These are phyloP conservation scores for Eurytoma californica DNA, from an alignment of 2,888 invertebrate species.

Conservation along the genomic window DNA sequence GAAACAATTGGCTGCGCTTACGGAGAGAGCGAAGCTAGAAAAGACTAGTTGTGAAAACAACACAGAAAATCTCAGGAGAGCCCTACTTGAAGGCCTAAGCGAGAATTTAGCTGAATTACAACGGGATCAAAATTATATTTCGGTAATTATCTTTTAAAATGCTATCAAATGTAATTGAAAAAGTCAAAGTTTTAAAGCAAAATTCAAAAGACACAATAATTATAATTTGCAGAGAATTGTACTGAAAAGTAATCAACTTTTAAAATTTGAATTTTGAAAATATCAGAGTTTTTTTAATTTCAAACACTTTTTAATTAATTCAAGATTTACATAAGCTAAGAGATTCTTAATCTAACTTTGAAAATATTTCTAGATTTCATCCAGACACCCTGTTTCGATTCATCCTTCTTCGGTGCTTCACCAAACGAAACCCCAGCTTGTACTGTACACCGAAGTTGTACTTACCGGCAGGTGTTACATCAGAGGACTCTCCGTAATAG, in stretches of 20 bases:
- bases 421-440: slow-evolving; percentile 82
- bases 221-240: no score
- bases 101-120: slow-evolving; percentile 91
- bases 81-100: slow-evolving; percentile 88
- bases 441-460: slow-evolving; percentile 92
- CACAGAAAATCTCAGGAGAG: slow-evolving; percentile 78
- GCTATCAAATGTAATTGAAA: neutral
- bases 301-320: slow-evolving; percentile 44
- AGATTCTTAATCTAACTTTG: neutral
- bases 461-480: slow-evolving; percentile 89
- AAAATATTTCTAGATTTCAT: slow-evolving; percentile 76
- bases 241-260: neutral
- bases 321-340: slow-evolving; percentile 9
- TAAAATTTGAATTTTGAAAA: neutral
- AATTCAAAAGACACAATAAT: slow-evolving; percentile 15
- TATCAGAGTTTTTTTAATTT: no score
- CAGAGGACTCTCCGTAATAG: slow-evolving; percentile 85
- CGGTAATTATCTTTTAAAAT: slow-evolving; percentile 74
- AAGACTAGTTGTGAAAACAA: slow-evolving; percentile 68
- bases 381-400: slow-evolving; percentile 83
- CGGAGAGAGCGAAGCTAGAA: slow-evolving; percentile 70
- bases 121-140: slow-evolving; percentile 83
- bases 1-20: slow-evolving; percentile 81
- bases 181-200: no score
- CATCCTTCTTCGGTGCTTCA: slow-evolving; percentile 91